Conservation (phyloP, 2,888 invertebrate species). For the Bedellia somnulentella region DNA sequence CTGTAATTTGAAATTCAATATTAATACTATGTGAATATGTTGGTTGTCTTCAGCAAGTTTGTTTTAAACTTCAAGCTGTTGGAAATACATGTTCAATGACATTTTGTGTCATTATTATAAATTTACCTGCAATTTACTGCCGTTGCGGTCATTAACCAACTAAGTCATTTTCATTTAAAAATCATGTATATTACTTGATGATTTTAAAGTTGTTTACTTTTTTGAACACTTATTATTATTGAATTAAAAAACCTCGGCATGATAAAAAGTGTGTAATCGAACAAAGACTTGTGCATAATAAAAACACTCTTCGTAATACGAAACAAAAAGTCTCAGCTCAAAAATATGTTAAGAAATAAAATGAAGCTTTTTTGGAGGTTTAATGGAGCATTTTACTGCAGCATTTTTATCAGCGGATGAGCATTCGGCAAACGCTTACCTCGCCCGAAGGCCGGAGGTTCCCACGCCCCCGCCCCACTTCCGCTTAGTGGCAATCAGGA, state of each 20-base stretch:
- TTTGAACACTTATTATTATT: no score
- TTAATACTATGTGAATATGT: conserved; percentile 15
- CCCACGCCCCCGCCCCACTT: conserved; percentile 21
- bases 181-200: no score
- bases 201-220: no score
- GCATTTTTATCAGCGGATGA: conserved; percentile 22
- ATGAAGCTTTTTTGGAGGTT: neutral
- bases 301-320: no score
- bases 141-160: no score
- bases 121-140: neutral
- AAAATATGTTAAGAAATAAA: no score
- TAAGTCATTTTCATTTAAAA: no score
- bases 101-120: neutral
- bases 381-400: conserved; percentile 3
- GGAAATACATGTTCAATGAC: neutral
- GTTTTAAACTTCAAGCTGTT: conserved; percentile 4
- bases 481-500: conserved; percentile 47
- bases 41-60: conserved; percentile 2
- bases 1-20: conserved; percentile 30
- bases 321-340: no score
- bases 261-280: no score
- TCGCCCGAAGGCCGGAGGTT: conserved; percentile 24
- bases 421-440: conserved; percentile 24
- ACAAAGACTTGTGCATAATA: no score
- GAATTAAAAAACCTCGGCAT: no score